Conservation (phyloP, 2,113 vertebrate species). For the Sinocyclocheilus grahami region DNA sequence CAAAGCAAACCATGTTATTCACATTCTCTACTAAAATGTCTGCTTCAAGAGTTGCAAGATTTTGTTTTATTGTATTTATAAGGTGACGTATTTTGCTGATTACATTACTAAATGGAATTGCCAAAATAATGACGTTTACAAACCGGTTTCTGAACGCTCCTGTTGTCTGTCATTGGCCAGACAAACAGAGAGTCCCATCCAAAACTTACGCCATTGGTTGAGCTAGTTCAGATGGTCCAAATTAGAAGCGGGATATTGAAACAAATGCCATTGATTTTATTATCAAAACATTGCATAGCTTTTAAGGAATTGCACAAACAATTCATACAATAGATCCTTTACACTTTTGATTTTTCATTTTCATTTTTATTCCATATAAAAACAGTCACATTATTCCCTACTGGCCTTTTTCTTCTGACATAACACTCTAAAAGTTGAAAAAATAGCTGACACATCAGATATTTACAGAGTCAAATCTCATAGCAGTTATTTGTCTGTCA, state of each 20-base stretch:
- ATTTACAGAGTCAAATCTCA: slow-evolving; percentile 26
- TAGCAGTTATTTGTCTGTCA: background rate
- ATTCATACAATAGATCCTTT: background rate
- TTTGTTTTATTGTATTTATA: too few relatives aligned
- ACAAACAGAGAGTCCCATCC: too few relatives aligned
- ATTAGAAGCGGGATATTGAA: too few relatives aligned
- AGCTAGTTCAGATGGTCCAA: too few relatives aligned
- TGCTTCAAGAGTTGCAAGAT: background rate
- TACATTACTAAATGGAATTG: too few relatives aligned
- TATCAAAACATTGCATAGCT: background rate
- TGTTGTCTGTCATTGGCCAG: too few relatives aligned
- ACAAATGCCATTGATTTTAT: too few relatives aligned
- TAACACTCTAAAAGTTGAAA: slow-evolving; percentile 5
- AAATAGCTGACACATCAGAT: slow-evolving; percentile 33
- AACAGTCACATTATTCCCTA: slow-evolving; percentile 35
- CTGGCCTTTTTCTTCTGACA: background rate
- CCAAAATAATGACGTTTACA: too few relatives aligned
- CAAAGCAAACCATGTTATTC: slow-evolving; percentile 32
- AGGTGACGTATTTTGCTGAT: too few relatives aligned
- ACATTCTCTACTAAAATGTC: background rate
- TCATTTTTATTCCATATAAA: slow-evolving; percentile 28
- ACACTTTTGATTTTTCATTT: background rate
- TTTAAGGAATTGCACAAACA: background rate
- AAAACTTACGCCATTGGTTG: too few relatives aligned
- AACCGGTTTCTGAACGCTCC: too few relatives aligned